Evolutionary conservation across 2,797 vertebrate species (phyloP).

Genomic region (Craterocephalus amniculus): DNA sequence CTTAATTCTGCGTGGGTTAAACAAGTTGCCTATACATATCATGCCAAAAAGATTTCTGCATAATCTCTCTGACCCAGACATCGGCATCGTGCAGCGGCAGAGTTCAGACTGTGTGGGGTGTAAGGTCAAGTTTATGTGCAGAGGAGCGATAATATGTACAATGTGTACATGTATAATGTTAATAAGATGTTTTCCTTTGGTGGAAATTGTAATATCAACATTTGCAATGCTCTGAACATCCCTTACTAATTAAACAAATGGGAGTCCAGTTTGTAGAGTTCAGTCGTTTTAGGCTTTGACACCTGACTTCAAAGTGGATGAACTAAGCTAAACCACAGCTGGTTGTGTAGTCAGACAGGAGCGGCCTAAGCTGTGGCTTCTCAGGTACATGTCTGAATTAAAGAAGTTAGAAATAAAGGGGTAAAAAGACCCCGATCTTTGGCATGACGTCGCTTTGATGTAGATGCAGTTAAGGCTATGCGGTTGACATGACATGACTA

Average conservation of each 20-base stretch:
- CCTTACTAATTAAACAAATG: background rate
- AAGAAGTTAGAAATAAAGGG: background rate
- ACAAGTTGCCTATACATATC: conserved; percentile 25
- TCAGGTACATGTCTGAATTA: background rate
- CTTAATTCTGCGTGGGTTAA: conserved; percentile 22
- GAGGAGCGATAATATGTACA: conserved; percentile 14
- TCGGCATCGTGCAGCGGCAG: conserved; percentile 30
- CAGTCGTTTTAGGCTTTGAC: background rate
- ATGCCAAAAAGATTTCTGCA: conserved; percentile 25
- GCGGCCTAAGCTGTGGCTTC: background rate
- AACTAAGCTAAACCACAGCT: background rate
- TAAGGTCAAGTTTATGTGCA: conserved; percentile 6
- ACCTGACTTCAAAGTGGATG: background rate
- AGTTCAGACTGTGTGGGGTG: conserved; percentile 27
- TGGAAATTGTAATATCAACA: background rate
- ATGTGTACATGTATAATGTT: background rate
- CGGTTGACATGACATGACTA: background rate
- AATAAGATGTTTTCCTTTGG: background rate
- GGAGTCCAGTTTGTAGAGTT: background rate
- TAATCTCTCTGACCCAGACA: conserved; percentile 51
- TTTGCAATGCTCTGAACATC: background rate
- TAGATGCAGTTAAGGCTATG: background rate
- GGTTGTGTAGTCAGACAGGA: background rate
- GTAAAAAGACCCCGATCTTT: background rate
- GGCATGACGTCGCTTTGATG: background rate